Conservation (phyloP, 2,888 invertebrate genomes). For the Lottia gigantea region DNA sequence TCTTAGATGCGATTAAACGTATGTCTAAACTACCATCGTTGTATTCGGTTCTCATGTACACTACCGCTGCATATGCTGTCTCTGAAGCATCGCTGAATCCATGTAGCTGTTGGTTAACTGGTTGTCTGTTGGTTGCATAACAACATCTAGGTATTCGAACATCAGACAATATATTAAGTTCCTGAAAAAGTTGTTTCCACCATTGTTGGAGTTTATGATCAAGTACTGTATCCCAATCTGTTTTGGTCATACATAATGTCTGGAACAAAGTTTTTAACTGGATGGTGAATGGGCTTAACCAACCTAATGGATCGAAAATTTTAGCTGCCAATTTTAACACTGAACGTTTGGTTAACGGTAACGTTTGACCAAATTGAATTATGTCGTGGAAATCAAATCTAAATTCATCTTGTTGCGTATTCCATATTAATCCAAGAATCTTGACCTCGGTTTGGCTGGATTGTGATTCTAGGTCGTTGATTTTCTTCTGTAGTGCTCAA, state of each 20-base stretch:
- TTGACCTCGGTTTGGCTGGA: not conserved
- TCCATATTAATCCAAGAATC: not conserved
- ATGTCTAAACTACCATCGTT: not conserved
- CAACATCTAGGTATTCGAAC: not conserved
- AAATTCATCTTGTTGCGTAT: not conserved
- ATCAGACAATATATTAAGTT: not conserved
- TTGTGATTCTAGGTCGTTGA: no score
- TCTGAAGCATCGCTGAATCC: not conserved
- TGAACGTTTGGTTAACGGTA: constrained; percentile 1
- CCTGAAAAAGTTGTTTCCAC: not conserved
- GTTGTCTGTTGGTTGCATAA: not conserved
- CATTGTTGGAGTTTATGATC: not conserved
- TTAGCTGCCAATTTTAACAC: not conserved
- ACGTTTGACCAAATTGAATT: not conserved
- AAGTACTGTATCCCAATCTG: not conserved
- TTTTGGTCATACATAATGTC: not conserved
- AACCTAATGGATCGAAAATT: constrained; percentile 3
- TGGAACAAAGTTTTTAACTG: constrained; percentile 4
- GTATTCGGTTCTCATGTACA: not conserved
- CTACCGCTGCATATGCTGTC: not conserved
- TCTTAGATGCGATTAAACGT: not conserved
- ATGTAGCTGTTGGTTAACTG: not conserved
- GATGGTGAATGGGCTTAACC: not conserved
- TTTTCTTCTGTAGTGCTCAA: no score
- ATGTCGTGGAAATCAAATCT: not conserved